Percentiles rank a stretch among this genome's conserved stretches.
phyloP scores from a whole-genome alignment of 2,888 invertebrate species.

The Cataglyphis cursor region DNA sequence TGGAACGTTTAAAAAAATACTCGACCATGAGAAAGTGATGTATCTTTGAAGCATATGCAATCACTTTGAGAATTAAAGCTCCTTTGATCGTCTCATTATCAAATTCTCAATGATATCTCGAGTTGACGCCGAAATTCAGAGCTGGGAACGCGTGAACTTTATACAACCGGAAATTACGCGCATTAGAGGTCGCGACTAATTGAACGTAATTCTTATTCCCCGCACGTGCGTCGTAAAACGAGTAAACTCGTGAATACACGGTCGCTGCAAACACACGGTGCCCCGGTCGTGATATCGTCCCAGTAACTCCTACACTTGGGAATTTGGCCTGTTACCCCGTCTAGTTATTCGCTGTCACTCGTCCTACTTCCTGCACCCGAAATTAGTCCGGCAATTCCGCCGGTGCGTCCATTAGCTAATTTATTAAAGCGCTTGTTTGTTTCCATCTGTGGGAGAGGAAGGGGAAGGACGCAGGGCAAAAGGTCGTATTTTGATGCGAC shows the following conservation, averaged over 20 bases:
- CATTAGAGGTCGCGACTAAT: slow-evolving; percentile 66
- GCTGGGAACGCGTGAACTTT: slow-evolving; percentile 58
- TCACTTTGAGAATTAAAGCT: neutral
- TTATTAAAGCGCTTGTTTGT: slow-evolving; percentile 72
- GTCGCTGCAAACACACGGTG: neutral
- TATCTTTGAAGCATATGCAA: neutral
- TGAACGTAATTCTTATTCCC: slow-evolving; percentile 76
- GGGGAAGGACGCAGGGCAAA: slow-evolving; percentile 15
- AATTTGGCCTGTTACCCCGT: slow-evolving; percentile 33
- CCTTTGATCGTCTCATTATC: neutral
- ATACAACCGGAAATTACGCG: slow-evolving; percentile 63
- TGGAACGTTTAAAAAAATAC: neutral
- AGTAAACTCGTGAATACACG: slow-evolving; percentile 51
- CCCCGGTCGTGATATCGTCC: neutral
- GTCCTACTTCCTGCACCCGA: slow-evolving; percentile 60
- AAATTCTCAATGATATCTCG: neutral
- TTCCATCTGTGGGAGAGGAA: neutral
- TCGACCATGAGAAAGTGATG: neutral
- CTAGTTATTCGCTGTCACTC: slow-evolving; percentile 11
- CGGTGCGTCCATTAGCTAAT: slow-evolving; percentile 67
- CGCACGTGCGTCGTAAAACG: slow-evolving; percentile 66
- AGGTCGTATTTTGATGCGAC: slow-evolving; percentile 60
- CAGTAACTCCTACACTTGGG: slow-evolving; percentile 38
- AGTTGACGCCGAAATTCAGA: neutral
- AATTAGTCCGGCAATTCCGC: slow-evolving; percentile 58